Percentiles rank a stretch among this genome's conserved stretches.
Evolutionary conservation across 1,140 invertebrate genomes (phyloP).

Genomic region (Papilio dardanus): DNA sequence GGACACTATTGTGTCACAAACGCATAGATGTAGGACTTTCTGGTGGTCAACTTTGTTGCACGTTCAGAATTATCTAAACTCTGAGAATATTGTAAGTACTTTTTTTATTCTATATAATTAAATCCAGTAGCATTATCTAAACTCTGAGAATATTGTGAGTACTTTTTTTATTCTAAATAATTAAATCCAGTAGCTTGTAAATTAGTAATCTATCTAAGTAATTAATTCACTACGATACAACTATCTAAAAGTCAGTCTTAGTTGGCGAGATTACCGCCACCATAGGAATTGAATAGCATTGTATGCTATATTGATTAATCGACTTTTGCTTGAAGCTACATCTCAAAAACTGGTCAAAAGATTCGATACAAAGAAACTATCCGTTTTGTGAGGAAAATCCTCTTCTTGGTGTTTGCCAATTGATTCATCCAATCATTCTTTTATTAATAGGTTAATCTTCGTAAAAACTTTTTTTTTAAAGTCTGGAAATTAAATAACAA

Average conservation of each 20-base stretch:
- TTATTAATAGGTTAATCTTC: background rate
- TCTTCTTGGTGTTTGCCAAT: background rate
- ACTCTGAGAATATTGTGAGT: background rate
- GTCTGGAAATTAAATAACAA: background rate
- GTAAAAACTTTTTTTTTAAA: background rate
- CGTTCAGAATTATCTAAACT: conserved; percentile 82
- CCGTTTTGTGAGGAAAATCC: background rate
- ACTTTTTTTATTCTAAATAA: background rate
- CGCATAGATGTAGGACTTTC: conserved; percentile 70
- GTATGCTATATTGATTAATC: background rate
- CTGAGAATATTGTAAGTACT: conserved; percentile 67
- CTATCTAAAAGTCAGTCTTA: background rate
- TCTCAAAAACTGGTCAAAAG: background rate
- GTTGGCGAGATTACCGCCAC: background rate
- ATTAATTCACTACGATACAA: background rate
- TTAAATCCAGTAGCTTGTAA: background rate
- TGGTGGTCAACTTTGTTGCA: conserved; percentile 84
- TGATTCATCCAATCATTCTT: too few relatives aligned
- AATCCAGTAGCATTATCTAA: background rate
- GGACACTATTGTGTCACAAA: conserved; percentile 63
- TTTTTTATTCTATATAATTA: too few relatives aligned
- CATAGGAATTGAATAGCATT: background rate
- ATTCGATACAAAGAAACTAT: background rate
- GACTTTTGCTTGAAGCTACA: background rate
- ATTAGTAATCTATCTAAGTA: background rate